phyloP scores from a whole-genome alignment of 2,797 vertebrate species.

The Miichthys miiuy region DNA sequence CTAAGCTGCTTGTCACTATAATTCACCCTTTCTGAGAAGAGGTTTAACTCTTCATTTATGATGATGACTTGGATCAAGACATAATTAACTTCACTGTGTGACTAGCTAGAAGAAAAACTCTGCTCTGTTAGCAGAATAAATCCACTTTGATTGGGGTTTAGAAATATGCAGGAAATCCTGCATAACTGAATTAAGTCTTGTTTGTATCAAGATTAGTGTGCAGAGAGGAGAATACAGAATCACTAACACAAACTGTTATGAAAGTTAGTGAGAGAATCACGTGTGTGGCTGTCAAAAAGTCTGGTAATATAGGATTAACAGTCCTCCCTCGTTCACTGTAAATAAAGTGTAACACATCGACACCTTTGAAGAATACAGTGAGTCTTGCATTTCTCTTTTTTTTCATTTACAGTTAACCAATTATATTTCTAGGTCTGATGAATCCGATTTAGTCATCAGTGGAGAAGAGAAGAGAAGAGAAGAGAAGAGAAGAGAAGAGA shows the following conservation, averaged over 20 bases:
- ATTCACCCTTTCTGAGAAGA: conserved; percentile 47
- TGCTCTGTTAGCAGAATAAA: conserved; percentile 46
- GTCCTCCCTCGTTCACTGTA: neutral
- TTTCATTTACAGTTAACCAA: neutral
- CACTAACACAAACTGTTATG: neutral
- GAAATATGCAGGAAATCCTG: conserved; percentile 25
- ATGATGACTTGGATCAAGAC: conserved; percentile 47
- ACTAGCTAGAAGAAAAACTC: conserved; percentile 9
- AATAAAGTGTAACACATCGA: conserved; percentile 10
- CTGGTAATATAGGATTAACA: conserved; percentile 1
- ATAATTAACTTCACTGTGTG: conserved; percentile 41
- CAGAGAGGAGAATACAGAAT: conserved; percentile 5
- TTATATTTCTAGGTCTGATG: neutral
- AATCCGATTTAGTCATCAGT: neutral
- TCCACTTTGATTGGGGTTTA: conserved; percentile 33
- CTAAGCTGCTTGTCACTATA: conserved; percentile 56
- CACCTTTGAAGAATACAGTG: neutral
- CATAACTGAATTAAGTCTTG: conserved; percentile 54
- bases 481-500: conserved; percentile 11
- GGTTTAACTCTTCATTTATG: conserved; percentile 43
- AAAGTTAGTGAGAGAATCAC: conserved; percentile 5
- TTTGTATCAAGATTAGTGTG: conserved; percentile 25
- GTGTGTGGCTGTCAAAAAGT: neutral
- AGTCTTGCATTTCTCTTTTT: neutral
- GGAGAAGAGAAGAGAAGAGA: neutral